phyloP scores from a whole-genome alignment of 2,113 vertebrate genomes.

The Myiagra hebetior region DNA sequence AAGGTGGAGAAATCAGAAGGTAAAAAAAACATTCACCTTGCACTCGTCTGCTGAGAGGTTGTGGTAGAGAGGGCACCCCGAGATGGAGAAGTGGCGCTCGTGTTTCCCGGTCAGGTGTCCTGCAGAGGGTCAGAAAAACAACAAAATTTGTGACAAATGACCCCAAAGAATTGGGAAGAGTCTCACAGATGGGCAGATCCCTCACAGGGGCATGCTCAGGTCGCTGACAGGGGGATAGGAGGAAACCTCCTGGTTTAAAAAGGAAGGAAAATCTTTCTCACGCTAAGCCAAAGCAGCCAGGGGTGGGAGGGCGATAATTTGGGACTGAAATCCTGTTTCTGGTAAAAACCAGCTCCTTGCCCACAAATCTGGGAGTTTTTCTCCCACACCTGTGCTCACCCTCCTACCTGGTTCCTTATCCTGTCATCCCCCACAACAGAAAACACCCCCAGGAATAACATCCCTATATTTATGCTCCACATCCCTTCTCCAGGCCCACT shows the following conservation, averaged over 20 bases:
- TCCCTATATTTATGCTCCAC: rapidly evolving
- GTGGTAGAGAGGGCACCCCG: slow-evolving; percentile 95
- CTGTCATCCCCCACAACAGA: background rate
- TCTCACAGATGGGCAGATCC: background rate
- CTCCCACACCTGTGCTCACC: background rate
- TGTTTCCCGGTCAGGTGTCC: slow-evolving; percentile 97
- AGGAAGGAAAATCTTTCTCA: background rate
- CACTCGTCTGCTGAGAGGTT: slow-evolving; percentile 98
- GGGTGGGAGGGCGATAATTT: rapidly evolving
- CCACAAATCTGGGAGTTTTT: background rate
- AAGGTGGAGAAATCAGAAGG: background rate
- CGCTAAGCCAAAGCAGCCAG: background rate
- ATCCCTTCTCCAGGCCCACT: background rate
- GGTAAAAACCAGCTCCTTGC: background rate
- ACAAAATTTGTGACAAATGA: rapidly evolving
- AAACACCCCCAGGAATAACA: background rate
- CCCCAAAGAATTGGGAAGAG: background rate
- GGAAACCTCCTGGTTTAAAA: background rate
- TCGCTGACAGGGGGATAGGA: background rate
- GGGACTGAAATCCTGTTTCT: background rate
- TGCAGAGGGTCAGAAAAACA: slow-evolving; percentile 38
- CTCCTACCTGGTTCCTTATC: background rate
- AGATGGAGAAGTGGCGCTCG: slow-evolving; percentile 96
- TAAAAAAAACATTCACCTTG: slow-evolving; percentile 75
- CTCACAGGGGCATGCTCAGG: background rate